Base-by-base conservation (phyloP, 2,797 vertebrate genomes). In the Siniperca obscura region DNA sequence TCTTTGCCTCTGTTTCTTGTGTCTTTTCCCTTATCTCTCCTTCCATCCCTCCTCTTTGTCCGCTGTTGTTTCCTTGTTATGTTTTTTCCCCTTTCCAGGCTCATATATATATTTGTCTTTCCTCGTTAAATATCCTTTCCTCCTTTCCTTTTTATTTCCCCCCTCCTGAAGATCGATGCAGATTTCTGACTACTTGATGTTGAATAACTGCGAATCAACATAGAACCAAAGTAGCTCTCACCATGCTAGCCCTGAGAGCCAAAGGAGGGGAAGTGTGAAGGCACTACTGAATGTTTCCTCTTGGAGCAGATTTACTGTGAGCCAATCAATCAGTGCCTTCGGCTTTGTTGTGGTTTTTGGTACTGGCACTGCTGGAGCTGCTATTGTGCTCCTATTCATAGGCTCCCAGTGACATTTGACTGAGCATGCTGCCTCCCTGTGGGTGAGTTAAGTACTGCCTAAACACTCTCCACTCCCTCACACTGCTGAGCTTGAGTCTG, bases 371-470 rank as follows among this genome's bases (percentile, higher is more conserved):
- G 75, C 64, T 76, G 36, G 53, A 83, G 81, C 81, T 65, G 77
- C 76, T 71, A 60, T 86, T 87, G 70, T 87, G 80, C 30, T 78
- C 22, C 64, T 73, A 66, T 75, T 73, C 72, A 70, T 25, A 67
- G 38, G 8, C 69, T 76, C 22, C 56, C 52, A 10, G 40, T 66
- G 60, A 76, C 59, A 81, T 84, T 83, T 83, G 14, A 66, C 30
- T 75, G 85, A 77, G 53, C 34, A 60, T 78, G 71, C 83, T 91
- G 90, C 91, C 93, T 83, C 91, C 91, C 60, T 84, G 93, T 94
- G 94, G 92, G 0, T 36, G 73, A 73, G 14, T 64, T 30, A 7
- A 42, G 76, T 82, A 85, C 72, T 90, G 75, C 66, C 56, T 62
- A 82, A 83, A 76, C 69, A 67, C 38, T 60, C 11, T 25, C 50